These are phyloP conservation scores for Xylocampa areola DNA, from an alignment of 2,888 invertebrate genomes.

Conservation along the genomic window DNA sequence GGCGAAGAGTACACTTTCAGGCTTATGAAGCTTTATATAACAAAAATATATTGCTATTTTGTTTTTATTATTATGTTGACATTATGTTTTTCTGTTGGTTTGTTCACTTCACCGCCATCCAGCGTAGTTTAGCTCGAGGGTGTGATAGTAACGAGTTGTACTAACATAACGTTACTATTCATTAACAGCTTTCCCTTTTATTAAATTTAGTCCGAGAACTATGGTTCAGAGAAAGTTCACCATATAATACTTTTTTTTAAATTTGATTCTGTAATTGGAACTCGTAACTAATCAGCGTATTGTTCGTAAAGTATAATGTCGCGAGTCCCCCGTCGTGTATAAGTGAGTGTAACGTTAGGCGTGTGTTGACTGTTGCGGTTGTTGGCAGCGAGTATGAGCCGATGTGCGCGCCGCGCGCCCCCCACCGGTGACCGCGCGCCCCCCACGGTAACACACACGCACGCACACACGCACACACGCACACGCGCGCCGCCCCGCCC, in stretches of 20 bases:
- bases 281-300: not conserved
- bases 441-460: conserved; percentile 72
- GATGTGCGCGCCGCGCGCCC: conserved; percentile 76
- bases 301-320: not conserved
- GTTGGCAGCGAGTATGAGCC: conserved; percentile 84
- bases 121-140: conserved; percentile 33
- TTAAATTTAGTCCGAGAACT: not conserved
- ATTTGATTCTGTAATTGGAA: not conserved
- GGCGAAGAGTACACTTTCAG: conserved; percentile 1
- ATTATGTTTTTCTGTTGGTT: conserved; percentile 56
- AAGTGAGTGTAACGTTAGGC: not conserved
- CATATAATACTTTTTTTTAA: not conserved
- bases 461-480: conserved; percentile 29
- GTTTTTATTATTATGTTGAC: conserved; percentile 43
- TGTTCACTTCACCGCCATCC: conserved; percentile 61
- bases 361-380: conserved; percentile 40
- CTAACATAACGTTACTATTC: conserved; percentile 11
- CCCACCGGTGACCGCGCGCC: conserved; percentile 81
- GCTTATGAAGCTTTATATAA: not conserved
- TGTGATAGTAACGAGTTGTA: conserved; percentile 8
- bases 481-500: not conserved
- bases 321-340: not conserved
- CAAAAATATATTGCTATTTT: conserved; percentile 6
- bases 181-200: conserved; percentile 1
- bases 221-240: not conserved